A percentile compares a stretch with the other conserved stretches of the same genome.
These are phyloP conservation scores for Lycocerus yunnanus DNA, from an alignment of 2,888 invertebrate genomes.

Conservation along the genomic window DNA sequence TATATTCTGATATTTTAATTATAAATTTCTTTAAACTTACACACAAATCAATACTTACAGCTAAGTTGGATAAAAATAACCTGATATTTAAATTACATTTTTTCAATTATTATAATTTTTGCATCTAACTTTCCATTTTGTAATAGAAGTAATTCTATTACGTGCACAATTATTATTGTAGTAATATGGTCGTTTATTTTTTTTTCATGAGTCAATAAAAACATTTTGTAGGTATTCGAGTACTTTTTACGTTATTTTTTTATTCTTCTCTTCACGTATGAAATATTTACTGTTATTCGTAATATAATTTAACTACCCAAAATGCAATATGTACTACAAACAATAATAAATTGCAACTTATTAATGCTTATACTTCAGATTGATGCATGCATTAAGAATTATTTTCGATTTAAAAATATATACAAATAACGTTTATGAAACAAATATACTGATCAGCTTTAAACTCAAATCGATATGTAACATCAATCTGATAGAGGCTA, in stretches of 20 bases:
- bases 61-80: background rate
- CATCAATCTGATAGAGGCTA: conserved; percentile 30
- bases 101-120: background rate
- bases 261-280: background rate
- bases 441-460: conserved; percentile 26
- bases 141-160: background rate
- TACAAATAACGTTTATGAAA: conserved; percentile 10
- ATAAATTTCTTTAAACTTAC: background rate
- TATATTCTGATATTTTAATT: no score
- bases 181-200: no score
- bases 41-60: background rate
- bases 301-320: background rate
- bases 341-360: background rate
- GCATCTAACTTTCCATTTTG: background rate
- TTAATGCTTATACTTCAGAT: background rate
- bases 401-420: background rate
- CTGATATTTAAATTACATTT: background rate
- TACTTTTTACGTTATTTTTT: no score
- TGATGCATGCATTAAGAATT: background rate
- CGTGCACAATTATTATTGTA: no score
- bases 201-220: background rate
- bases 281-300: background rate
- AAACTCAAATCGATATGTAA: conserved; percentile 28
- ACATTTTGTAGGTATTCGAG: no score
- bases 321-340: background rate